These are phyloP conservation scores for Bombus balteatus DNA, from an alignment of 1,140 invertebrate species.

Conservation along the genomic window DNA sequence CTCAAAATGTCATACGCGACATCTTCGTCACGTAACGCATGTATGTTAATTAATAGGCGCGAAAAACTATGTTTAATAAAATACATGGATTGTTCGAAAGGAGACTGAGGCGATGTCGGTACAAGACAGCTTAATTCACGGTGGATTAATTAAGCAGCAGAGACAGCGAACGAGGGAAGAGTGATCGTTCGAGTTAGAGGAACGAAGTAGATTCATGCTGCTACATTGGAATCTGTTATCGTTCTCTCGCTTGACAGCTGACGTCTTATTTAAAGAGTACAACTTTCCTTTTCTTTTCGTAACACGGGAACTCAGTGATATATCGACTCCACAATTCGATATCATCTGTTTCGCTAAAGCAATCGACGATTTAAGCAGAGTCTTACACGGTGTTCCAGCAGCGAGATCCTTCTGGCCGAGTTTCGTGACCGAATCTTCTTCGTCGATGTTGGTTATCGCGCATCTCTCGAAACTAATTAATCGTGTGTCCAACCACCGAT, in stretches of 20 bases:
- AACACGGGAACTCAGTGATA: conserved; percentile 26
- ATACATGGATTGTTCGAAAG: neutral
- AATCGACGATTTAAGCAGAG: conserved; percentile 9
- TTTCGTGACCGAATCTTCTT: conserved; percentile 14
- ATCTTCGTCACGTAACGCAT: too few relatives aligned
- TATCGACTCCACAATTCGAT: conserved; percentile 46
- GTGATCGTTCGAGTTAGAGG: conserved; percentile 36
- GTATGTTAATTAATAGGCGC: conserved; percentile 60
- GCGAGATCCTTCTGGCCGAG: conserved; percentile 17
- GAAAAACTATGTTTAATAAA: conserved; percentile 60
- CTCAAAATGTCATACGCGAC: too few relatives aligned
- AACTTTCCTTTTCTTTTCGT: conserved; percentile 33
- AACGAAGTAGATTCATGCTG: conserved; percentile 14
- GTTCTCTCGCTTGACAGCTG: conserved; percentile 39
- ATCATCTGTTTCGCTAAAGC: conserved; percentile 36
- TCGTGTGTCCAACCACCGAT: conserved; percentile 63
- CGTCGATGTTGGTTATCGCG: conserved; percentile 52
- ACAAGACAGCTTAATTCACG: conserved; percentile 39
- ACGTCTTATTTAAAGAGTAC: conserved; percentile 47
- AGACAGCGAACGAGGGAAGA: conserved; percentile 3
- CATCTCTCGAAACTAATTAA: conserved; percentile 62
- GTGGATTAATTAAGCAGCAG: conserved; percentile 57
- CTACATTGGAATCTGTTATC: conserved; percentile 51
- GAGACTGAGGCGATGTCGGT: neutral
- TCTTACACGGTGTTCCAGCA: conserved; percentile 11